Base-by-base conservation (phyloP, 2,113 vertebrate genomes). In the Microcebus murinus region DNA sequence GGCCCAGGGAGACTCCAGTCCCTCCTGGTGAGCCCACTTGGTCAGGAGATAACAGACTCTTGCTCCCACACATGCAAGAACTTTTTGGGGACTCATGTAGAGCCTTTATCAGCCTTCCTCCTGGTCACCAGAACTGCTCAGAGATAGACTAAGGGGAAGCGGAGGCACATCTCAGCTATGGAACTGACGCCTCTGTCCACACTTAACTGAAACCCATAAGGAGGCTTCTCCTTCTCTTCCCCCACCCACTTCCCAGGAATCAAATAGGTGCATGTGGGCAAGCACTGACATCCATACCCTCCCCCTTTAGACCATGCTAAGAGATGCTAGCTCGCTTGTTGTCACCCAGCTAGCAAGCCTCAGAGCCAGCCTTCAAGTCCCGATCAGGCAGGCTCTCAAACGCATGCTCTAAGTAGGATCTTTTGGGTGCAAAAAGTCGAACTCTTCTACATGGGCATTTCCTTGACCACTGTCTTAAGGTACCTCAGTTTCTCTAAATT, bases 21-120 rank as follows among this genome's bases (percentile, higher is more conserved):
- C 71, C 27, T 27, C 36, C 48, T 84, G 68, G 17, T 18, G 18
- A 74, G 4, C 34, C 34, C 21, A 14, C 4, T 20, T 21, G 31
- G 1, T 39, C 63, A 8, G 14, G 0, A 6, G 1, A 0, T 25
- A 11, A 29, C 17, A 45, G n/a, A 59, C 18, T 23, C 65, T n/a
- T n/a, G 6, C 23, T 36, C 63, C 6, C 68, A 10, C 2, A 34
- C 31, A 8, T 79, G 83, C 25, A 42, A 15, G n/a, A 12, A 48
- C 4, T 85, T 76, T 45, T 18, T 0, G 17, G 27, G 52, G 6
- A 86, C 2, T 4, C 0, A 1, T 3, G 0, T 7, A 68, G 50
- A 93, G 52, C 18, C 42, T 55, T 63, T 63, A 4, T 29, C 61
- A 12, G 25, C 61, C 61, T 23, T 77, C 39, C 84, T n/a, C 18